Evolutionary conservation across 2,888 invertebrate genomes (phyloP), one percentile per base, ranked within the genome.

Genomic region (Zootermopsis nevadensis): DNA sequence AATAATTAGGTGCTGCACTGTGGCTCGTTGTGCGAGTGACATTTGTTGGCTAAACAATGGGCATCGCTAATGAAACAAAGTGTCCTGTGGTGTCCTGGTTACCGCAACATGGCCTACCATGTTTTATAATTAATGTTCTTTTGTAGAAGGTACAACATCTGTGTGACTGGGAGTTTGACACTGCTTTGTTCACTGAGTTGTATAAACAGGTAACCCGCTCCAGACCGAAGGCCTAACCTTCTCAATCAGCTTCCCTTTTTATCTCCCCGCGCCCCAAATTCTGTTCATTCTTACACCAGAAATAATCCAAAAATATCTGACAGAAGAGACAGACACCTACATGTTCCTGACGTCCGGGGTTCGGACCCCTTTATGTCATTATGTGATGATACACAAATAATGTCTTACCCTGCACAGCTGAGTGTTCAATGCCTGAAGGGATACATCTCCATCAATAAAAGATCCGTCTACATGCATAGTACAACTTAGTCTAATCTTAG

Each of bases 1-100:
- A 74, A 74, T 74, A 74, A 74, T 74, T 69, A 33, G 0, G 31
- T n/a, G 33, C 15, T 8, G 24, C 42, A 22, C n/a, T 35, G 38
- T 38, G 74, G 42, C 19, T 48, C 19, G 19, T 19, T 48, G 48
- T 60, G n/a, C 60, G n/a, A 27, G 60, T 74, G 74, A 74, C 74
- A 74, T 74, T 74, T 74, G 74, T 74, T 74, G 33, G n/a, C 74
- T 74, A n/a, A 74, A 74, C 74, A 74, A 74, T 74, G 42, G 24
- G 31, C 24, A 19, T 24, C 38, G 6, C 35, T 74, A 74, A 74
- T 74, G 74, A 74, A 74, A 74, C 74, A 38, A 74, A 74, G 60
- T 60, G 60, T 74, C 74, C 24, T 31, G 38, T 19, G n/a, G 74
- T 74, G 38, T 74, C 35, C 24, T 7, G 74, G 42, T 6, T 30